Percentiles rank a stretch among this genome's conserved stretches.
Conservation (phyloP, 2,888 invertebrate genomes). For the Plebejus anna region DNA sequence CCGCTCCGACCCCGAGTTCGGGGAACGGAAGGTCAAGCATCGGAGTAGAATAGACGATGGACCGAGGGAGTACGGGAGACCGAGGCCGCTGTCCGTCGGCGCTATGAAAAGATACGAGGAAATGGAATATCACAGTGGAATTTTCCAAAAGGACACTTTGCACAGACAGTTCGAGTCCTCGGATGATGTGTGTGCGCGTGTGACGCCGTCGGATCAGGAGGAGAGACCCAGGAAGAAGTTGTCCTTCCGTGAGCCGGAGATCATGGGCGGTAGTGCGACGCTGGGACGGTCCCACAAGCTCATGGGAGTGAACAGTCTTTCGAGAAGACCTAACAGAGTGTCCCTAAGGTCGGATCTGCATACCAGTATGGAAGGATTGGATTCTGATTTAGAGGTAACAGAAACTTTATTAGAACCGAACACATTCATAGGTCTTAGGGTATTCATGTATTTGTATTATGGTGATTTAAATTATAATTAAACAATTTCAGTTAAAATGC, state of each 20-base stretch:
- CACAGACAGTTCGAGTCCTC: slow-evolving; percentile 57
- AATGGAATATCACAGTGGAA: slow-evolving; percentile 49
- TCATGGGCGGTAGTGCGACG: slow-evolving; percentile 68
- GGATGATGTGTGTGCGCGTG: slow-evolving; percentile 63
- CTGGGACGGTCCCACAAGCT: slow-evolving; percentile 65
- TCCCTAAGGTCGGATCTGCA: slow-evolving; percentile 57
- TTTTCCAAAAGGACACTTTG: slow-evolving; percentile 51
- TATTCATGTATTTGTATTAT: not conserved
- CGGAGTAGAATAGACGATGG: slow-evolving; percentile 59
- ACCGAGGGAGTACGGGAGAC: slow-evolving; percentile 50
- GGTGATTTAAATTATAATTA: not conserved
- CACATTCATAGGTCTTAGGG: too few species aligned
- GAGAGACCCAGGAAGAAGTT: slow-evolving; percentile 90
- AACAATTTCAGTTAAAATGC: not conserved
- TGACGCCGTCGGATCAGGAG: slow-evolving; percentile 64
- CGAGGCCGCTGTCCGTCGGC: slow-evolving; percentile 67
- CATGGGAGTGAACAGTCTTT: slow-evolving; percentile 69
- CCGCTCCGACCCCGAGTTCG: slow-evolving; percentile 67
- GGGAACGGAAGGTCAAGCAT: slow-evolving; percentile 58
- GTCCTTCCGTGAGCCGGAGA: slow-evolving; percentile 92
- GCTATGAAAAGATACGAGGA: slow-evolving; percentile 60
- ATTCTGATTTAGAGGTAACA: slow-evolving; percentile 80
- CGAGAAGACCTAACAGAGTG: slow-evolving; percentile 56
- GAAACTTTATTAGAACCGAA: slow-evolving; percentile 19
- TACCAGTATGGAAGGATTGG: slow-evolving; percentile 79